These are phyloP conservation scores for Oncorhynchus masou DNA, from an alignment of 2,113 vertebrate species.

Conservation along the genomic window DNA sequence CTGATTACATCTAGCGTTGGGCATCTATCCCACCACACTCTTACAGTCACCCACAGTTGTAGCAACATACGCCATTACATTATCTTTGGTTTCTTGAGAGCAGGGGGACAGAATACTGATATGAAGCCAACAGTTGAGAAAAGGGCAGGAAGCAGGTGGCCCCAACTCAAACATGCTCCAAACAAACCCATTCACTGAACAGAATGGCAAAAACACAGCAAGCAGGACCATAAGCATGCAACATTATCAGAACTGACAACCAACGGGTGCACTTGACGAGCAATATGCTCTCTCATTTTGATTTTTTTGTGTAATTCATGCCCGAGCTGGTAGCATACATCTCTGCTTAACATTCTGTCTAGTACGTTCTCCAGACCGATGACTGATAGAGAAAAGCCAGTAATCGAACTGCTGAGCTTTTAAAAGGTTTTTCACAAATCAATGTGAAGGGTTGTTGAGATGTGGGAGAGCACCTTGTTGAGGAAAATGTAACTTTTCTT, in stretches of 20 bases:
- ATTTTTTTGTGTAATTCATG: slow-evolving; percentile 18
- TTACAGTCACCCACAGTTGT: neutral
- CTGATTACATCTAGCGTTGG: neutral
- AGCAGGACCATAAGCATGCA: slow-evolving; percentile 11
- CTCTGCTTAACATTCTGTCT: neutral
- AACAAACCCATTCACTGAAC: slow-evolving; percentile 20
- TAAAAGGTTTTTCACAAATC: slow-evolving; percentile 21
- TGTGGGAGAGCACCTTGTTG: slow-evolving; percentile 10
- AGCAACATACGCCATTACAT: neutral
- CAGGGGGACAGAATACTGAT: slow-evolving; percentile 6
- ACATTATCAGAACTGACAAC: slow-evolving; percentile 16
- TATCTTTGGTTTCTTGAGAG: neutral
- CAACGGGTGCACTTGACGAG: slow-evolving; percentile 25
- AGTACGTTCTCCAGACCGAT: neutral
- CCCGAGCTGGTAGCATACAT: neutral
- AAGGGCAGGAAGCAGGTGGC: slow-evolving; percentile 21
- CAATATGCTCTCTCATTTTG: slow-evolving; percentile 4
- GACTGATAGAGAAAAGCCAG: slow-evolving; percentile 5
- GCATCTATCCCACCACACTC: neutral
- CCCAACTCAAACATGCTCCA: slow-evolving; percentile 20
- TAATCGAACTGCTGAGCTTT: slow-evolving; percentile 9
- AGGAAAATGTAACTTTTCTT: slow-evolving; percentile 15
- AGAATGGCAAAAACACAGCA: slow-evolving; percentile 2
- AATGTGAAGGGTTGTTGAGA: slow-evolving; percentile 18
- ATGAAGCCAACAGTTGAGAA: neutral